phyloP scores from a whole-genome alignment of 2,797 vertebrate genomes.

The Poecilia gillii region DNA sequence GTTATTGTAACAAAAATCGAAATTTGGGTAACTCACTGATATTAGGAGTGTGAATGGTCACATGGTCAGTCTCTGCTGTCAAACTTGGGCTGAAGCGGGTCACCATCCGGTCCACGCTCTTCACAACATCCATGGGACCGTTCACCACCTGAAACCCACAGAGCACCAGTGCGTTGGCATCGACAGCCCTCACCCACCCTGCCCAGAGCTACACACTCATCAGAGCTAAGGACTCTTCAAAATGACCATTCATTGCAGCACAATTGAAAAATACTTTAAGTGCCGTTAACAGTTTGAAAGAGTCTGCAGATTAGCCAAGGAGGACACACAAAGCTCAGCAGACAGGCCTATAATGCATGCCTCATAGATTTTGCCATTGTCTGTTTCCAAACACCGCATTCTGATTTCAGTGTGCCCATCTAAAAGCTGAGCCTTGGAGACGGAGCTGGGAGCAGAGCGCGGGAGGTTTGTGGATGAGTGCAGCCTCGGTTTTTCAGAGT shows the following conservation, averaged over 20 bases:
- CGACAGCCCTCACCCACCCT: slow-evolving; percentile 9
- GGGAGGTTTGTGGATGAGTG: slow-evolving; percentile 47
- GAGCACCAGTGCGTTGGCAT: slow-evolving; percentile 18
- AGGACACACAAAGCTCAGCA: slow-evolving; percentile 28
- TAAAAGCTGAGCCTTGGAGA: slow-evolving; percentile 54
- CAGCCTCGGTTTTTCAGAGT: slow-evolving; percentile 57
- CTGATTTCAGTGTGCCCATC: slow-evolving; percentile 50
- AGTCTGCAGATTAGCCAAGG: slow-evolving; percentile 28
- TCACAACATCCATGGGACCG: slow-evolving; percentile 89
- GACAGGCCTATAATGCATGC: slow-evolving; percentile 36
- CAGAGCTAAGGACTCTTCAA: slow-evolving; percentile 42
- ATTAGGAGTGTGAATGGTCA: slow-evolving; percentile 79
- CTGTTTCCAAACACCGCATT: slow-evolving; percentile 46
- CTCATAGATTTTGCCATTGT: slow-evolving; percentile 43
- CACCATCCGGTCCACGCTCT: slow-evolving; percentile 84
- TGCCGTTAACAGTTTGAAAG: slow-evolving; percentile 9
- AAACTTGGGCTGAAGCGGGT: slow-evolving; percentile 80
- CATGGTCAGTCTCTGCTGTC: slow-evolving; percentile 69
- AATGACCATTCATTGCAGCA: slow-evolving; percentile 49
- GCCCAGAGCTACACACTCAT: not conserved
- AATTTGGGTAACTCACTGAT: slow-evolving; percentile 80
- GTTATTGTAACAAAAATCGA: not conserved
- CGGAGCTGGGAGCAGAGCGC: slow-evolving; percentile 41
- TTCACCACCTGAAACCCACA: slow-evolving; percentile 81
- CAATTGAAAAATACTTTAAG: slow-evolving; percentile 32